Evolutionary conservation across 2,797 vertebrate species (phyloP), one percentile per base, ranked within the genome.

Genomic region (Clarias pachynema): DNA sequence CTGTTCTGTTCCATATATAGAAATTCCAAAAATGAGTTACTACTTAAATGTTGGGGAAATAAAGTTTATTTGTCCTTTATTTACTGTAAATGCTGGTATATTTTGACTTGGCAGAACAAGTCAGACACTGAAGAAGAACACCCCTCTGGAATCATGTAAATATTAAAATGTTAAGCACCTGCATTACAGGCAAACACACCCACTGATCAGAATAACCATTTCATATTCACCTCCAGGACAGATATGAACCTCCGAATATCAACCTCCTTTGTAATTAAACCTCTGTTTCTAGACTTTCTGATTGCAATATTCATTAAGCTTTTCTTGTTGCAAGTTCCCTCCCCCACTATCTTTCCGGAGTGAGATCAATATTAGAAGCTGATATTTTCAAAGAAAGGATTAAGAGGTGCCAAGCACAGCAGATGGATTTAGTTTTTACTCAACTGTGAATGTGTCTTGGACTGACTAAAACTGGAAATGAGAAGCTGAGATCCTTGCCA

Each of bases 211-310:
- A 75, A 87, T 63, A 89, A 73, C 49, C 74, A 74, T 87, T 84
- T 75, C 75, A 86, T 84, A 86, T 85, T 85, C 66, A 81, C 68
- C 63, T 85, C 29, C 72, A 88, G 85, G 53, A 83, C 86, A 59
- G 84, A 72, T 56, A 83, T 84, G 66, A 60, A 88, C 86, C 81
- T 88, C 87, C 87, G 86, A 90, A 87, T 86, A 89, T 90, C 91
- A 90, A 85, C 65, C 89, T 88, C 83, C 68, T 80, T 34, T 75
- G 79, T 86, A 89, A 88, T 88, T 87, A 78, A 90, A 82, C 85
- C 77, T 65, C 44, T 62, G 26, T 87, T 89, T 88, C 68, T 70
- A 74, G 44, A 22, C 12, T 68, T 79, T 73, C 26, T 82, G 65
- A 85, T 85, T 85, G 79, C 79, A 69, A 75, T 57, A 57, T 62